These are phyloP conservation scores for Octodonta nipae DNA, from an alignment of 2,888 invertebrate genomes.

Conservation along the genomic window DNA sequence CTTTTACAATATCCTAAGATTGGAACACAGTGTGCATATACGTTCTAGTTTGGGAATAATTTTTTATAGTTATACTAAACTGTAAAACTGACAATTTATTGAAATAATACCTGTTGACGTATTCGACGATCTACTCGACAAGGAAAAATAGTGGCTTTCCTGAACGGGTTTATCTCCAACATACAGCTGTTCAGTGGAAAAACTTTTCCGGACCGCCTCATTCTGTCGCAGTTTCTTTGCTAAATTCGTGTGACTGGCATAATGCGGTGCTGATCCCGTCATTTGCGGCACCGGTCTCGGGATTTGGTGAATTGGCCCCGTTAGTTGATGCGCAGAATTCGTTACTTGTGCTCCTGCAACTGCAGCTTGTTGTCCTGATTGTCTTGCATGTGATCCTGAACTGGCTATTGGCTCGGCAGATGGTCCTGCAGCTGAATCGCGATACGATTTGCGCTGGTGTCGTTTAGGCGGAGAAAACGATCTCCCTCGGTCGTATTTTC, in stretches of 20 bases:
- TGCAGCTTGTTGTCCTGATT: constrained; percentile 3
- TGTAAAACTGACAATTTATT: too few relatives aligned
- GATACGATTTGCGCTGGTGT: constrained; percentile 1
- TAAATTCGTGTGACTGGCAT: background rate
- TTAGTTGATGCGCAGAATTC: too few relatives aligned
- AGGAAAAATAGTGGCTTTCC: constrained; percentile 19
- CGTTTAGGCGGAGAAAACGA: constrained; percentile 31
- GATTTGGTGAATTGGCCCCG: too few relatives aligned
- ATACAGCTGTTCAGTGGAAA: constrained; percentile 30
- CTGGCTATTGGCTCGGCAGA: constrained; percentile 1
- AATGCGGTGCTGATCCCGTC: constrained; percentile 5
- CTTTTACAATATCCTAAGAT: too few relatives aligned
- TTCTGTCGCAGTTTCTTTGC: constrained; percentile 5
- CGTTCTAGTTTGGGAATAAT: too few relatives aligned
- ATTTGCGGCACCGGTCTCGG: too few relatives aligned
- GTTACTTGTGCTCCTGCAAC: constrained; percentile 4
- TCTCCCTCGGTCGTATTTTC: constrained; percentile 25
- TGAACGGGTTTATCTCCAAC: constrained; percentile 12
- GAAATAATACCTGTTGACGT: constrained; percentile 23
- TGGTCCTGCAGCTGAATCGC: background rate
- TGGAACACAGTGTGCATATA: too few relatives aligned
- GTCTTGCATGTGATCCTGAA: too few relatives aligned
- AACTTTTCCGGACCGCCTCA: constrained; percentile 29
- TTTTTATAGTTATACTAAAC: too few relatives aligned
- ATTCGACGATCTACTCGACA: constrained; percentile 25